These are phyloP conservation scores for Mantis religiosa DNA, from an alignment of 2,888 invertebrate genomes.

Conservation along the genomic window DNA sequence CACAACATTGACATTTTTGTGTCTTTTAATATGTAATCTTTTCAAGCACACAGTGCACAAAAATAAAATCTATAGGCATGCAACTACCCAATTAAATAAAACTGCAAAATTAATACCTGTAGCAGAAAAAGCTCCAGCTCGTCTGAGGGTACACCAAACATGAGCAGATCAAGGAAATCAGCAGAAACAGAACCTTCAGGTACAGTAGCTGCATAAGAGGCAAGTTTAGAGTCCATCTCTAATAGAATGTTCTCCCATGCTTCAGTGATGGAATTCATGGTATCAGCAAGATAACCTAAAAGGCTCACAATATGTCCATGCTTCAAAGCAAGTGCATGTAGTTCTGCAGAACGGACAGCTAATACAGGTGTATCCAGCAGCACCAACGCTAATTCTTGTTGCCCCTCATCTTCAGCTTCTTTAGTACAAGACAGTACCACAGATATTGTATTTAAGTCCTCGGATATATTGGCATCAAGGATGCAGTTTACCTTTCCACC, in stretches of 20 bases:
- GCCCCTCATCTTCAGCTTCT: neutral
- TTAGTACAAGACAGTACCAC: slow-evolving; percentile 44
- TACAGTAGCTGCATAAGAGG: slow-evolving; percentile 78
- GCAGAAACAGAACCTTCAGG: slow-evolving; percentile 80
- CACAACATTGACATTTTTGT: too few relatives aligned
- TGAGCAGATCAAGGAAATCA: slow-evolving; percentile 83
- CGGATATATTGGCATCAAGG: slow-evolving; percentile 63
- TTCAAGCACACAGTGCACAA: too few relatives aligned
- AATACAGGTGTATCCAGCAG: slow-evolving; percentile 23
- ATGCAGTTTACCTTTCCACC: slow-evolving; percentile 47
- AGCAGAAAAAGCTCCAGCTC: slow-evolving; percentile 71
- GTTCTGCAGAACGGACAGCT: slow-evolving; percentile 53
- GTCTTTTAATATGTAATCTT: too few relatives aligned
- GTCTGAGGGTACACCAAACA: slow-evolving; percentile 77
- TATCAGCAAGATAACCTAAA: slow-evolving; percentile 65
- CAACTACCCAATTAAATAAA: too few relatives aligned
- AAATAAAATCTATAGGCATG: too few relatives aligned
- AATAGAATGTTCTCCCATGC: slow-evolving; percentile 92
- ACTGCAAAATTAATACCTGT: slow-evolving; percentile 37
- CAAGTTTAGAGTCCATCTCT: slow-evolving; percentile 91
- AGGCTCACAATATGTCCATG: slow-evolving; percentile 70
- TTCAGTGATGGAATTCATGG: slow-evolving; percentile 77
- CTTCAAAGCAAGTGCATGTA: slow-evolving; percentile 68
- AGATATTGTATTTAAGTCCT: slow-evolving; percentile 66
- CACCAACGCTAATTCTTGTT: slow-evolving; percentile 16